Percentiles rank a stretch among this genome's conserved stretches.
phyloP scores from a whole-genome alignment of 2,797 vertebrate genomes.

The Phrynocephalus vlangalii region DNA sequence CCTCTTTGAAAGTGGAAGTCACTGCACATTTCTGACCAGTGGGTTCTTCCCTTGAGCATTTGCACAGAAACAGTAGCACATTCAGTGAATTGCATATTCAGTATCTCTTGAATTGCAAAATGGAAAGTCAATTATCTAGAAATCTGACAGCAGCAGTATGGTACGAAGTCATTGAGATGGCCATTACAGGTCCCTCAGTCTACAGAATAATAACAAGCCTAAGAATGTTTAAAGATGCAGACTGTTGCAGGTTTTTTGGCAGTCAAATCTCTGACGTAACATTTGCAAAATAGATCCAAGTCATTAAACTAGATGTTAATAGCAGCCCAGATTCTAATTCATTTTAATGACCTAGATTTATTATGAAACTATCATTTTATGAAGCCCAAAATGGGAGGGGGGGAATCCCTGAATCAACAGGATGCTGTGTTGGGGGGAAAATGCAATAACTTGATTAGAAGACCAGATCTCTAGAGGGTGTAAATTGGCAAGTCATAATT shows the following conservation, averaged over 20 bases:
- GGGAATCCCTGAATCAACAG: too few species aligned
- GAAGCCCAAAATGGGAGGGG: background rate
- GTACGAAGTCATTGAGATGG: background rate
- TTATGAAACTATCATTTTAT: background rate
- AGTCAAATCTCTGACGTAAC: background rate
- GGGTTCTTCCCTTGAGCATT: background rate
- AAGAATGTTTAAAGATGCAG: background rate
- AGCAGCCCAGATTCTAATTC: background rate
- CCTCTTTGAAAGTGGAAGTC: background rate
- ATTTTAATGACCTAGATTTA: background rate
- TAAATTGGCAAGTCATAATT: background rate
- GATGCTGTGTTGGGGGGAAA: background rate
- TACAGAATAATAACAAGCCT: background rate
- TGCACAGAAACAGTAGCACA: background rate
- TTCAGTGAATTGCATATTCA: background rate
- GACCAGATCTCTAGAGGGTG: background rate
- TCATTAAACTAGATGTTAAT: background rate
- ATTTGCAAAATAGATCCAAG: background rate
- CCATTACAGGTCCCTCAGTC: background rate
- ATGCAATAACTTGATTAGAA: background rate
- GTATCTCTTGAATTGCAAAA: background rate
- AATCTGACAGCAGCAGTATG: background rate
- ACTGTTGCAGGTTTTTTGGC: background rate
- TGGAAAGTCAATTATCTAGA: background rate
- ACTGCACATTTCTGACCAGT: background rate